phyloP scores from a whole-genome alignment of 2,113 vertebrate genomes.

The Sylvietta virens region DNA sequence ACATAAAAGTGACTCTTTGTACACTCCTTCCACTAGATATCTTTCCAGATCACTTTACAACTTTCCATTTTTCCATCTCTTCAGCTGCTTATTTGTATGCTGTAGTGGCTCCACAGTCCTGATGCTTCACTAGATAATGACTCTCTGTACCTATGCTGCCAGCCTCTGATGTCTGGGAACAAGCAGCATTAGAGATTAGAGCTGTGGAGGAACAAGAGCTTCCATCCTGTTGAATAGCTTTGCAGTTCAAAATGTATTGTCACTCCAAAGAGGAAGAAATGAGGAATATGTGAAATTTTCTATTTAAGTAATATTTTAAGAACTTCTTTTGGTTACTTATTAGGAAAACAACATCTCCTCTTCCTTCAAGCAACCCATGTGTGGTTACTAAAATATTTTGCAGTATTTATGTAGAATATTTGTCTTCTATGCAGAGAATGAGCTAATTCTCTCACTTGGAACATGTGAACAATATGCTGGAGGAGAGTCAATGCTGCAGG shows the following conservation, averaged over 20 bases:
- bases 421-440: background rate
- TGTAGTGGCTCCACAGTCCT: background rate
- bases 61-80: constrained; percentile 37
- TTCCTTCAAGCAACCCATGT: background rate
- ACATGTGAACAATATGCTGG: background rate
- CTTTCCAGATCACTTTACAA: constrained; percentile 31
- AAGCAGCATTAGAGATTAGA: constrained; percentile 4
- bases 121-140: constrained; percentile 43
- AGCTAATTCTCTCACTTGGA: background rate
- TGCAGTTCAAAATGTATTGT: background rate
- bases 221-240: background rate
- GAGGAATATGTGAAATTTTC: background rate
- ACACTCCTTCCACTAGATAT: background rate
- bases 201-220: background rate
- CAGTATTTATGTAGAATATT: background rate
- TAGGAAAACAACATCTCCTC: background rate
- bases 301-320: background rate
- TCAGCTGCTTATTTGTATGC: constrained; percentile 47
- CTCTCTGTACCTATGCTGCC: background rate
- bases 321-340: background rate
- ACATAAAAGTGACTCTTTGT: background rate
- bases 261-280: background rate
- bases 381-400: background rate
- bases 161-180: background rate
- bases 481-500: background rate